Base-by-base conservation (phyloP, 2,888 invertebrate genomes). In the Maniola hyperantus region DNA sequence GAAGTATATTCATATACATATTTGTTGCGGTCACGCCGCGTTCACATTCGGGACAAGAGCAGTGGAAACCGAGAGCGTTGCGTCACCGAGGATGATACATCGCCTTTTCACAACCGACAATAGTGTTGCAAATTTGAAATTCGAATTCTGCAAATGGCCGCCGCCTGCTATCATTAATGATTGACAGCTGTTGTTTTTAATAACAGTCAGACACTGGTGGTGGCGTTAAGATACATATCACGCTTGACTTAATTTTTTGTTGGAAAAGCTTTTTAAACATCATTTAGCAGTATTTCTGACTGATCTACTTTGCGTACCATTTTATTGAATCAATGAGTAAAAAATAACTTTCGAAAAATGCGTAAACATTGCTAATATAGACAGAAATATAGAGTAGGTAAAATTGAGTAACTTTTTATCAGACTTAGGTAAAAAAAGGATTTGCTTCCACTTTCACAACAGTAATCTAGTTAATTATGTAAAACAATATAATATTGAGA, bases 11-110 rank as follows among this genome's bases (percentile, higher is more conserved):
- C 83, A 83, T 88, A 87, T n/a, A n/a, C n/a, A n/a, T 87, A 85
- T 89, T 88, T 85, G 83, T 85, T 84, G 79, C 81, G 82, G 89
- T 91, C 89, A 91, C 89, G 89, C 80, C 74, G 74, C 69, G 80
- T 89, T 81, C 85, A 86, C 90, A 92, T 90, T 80, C 77, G 82
- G 92, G 83, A 87, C 92, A 91, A 91, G 91, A 86, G 89, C 90
- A 90, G 84, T 84, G 85, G 89, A 91, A 91, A 91, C 90, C 86
- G 86, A 89, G 89, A 89, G 85, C 84, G 83, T 84, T 85, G 90
- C 91, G 82, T 87, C 86, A 90, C 76, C 74, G 77, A 83, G 81
- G 83, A 86, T 85, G 82, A 85, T 80, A 79, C 83, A 75, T 81
- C 77, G 81, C 74, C 76, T 80, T 85, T 84, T 79, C 81, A 84